These are phyloP conservation scores for Anoplolepis gracilipes DNA, from an alignment of 1,140 invertebrate genomes.

Conservation along the genomic window DNA sequence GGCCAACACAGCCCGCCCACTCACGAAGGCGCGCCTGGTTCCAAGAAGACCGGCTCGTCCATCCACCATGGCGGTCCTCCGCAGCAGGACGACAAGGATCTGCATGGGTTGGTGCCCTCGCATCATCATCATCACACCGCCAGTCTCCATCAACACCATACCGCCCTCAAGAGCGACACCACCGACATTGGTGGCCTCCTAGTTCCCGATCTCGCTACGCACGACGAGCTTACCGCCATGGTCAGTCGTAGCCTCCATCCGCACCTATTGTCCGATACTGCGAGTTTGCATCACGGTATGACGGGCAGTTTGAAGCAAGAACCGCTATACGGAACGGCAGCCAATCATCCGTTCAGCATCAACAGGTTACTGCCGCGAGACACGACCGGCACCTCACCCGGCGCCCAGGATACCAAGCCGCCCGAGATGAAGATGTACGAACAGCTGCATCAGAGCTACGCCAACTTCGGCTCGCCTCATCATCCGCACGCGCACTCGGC, in stretches of 20 bases:
- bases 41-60: slow-evolving; percentile 82
- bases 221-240: slow-evolving; percentile 90
- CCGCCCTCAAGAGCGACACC: slow-evolving; percentile 80
- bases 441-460: slow-evolving; percentile 87
- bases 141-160: slow-evolving; percentile 83
- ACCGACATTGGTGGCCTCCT: slow-evolving; percentile 83
- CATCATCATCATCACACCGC: slow-evolving; percentile 82
- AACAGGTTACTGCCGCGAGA: slow-evolving; percentile 95
- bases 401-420: slow-evolving; percentile 85
- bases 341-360: slow-evolving; percentile 97
- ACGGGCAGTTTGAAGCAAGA: slow-evolving; percentile 92
- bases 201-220: slow-evolving; percentile 85
- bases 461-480: slow-evolving; percentile 81
- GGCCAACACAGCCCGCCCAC: slow-evolving; percentile 81
- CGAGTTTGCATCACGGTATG: slow-evolving; percentile 88
- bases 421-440: slow-evolving; percentile 93
- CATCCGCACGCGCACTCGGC: slow-evolving; percentile 80
- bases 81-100: slow-evolving; percentile 86
- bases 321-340: slow-evolving; percentile 90
- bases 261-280: slow-evolving; percentile 87
- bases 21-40: slow-evolving; percentile 83
- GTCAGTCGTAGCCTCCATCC: slow-evolving; percentile 88
- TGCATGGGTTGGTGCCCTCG: slow-evolving; percentile 79
- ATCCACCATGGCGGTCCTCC: slow-evolving; percentile 84
- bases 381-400: slow-evolving; percentile 89